A percentile compares a stretch with the other conserved stretches of the same genome.
These are phyloP conservation scores for Coleophora deauratella DNA, from an alignment of 2,888 invertebrate genomes.

Conservation along the genomic window DNA sequence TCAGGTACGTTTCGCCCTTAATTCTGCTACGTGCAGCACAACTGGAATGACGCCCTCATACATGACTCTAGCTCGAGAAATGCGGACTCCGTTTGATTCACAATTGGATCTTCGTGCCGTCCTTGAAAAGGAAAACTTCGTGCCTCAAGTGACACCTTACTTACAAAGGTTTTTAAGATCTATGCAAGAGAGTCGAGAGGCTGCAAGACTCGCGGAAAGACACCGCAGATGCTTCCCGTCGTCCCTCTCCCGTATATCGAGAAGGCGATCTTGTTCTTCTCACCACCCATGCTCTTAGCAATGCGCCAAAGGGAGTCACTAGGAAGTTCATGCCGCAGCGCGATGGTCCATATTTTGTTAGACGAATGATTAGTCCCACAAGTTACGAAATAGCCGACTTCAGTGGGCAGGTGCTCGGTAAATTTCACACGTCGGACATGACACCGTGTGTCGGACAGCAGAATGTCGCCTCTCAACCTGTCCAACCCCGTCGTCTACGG, in stretches of 20 bases:
- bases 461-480: no score
- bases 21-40: neutral
- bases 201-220: neutral
- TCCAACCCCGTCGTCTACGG: no score
- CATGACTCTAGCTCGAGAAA: neutral
- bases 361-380: no score
- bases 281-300: constrained; percentile 4
- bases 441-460: no score
- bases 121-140: neutral
- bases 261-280: constrained; percentile 5
- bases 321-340: no score
- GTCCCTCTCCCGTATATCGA: neutral
- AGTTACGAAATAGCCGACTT: constrained; percentile 1
- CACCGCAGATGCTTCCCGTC: neutral
- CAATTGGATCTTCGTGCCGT: neutral
- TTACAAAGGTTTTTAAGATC: neutral
- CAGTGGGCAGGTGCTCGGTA: neutral
- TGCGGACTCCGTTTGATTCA: neutral
- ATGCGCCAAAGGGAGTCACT: constrained; percentile 4
- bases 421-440: constrained; percentile 2
- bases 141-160: neutral
- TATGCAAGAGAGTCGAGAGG: neutral
- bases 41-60: neutral
- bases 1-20: neutral
- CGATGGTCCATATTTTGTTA: no score